Evolutionary conservation across 2,797 vertebrate genomes (phyloP).

Genomic region (Catamblyrhynchus diadema): DNA sequence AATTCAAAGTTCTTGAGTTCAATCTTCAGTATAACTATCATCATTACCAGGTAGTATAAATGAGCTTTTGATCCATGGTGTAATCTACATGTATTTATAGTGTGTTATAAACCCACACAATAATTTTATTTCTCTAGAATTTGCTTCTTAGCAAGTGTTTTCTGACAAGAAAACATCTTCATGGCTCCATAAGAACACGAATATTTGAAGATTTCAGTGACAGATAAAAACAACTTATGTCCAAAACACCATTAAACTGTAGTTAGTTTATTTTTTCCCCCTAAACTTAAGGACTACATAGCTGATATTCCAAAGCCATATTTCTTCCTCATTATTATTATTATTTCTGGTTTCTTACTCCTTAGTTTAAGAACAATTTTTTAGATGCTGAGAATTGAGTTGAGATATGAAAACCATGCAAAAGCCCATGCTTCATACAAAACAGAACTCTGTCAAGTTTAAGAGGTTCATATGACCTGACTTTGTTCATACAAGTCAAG

Average conservation of each 20-base stretch:
- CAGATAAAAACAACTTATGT: not conserved
- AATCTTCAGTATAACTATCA: not conserved
- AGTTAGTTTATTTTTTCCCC: not conserved
- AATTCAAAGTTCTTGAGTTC: not conserved
- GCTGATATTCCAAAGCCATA: not conserved
- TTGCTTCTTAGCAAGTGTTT: not conserved
- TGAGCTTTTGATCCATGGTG: slow-evolving; percentile 18
- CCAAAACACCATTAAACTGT: not conserved
- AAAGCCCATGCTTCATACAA: not conserved
- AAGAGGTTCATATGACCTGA: not conserved
- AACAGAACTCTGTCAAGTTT: not conserved
- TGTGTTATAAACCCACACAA: slow-evolving; percentile 29
- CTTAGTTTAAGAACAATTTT: not conserved
- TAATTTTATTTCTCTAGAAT: slow-evolving; percentile 20
- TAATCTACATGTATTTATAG: slow-evolving; percentile 38
- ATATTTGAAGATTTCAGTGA: not conserved
- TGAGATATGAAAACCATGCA: not conserved
- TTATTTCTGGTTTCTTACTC: not conserved
- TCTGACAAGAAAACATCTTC: slow-evolving; percentile 20
- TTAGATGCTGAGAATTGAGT: not conserved
- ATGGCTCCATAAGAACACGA: not conserved
- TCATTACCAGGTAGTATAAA: slow-evolving; percentile 17
- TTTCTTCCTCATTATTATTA: not conserved
- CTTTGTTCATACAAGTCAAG: not conserved
- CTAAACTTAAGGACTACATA: not conserved